Percentiles rank a stretch among this genome's conserved stretches.
Evolutionary conservation across 1,140 invertebrate genomes (phyloP).

Genomic region (Chymomyza costata): DNA sequence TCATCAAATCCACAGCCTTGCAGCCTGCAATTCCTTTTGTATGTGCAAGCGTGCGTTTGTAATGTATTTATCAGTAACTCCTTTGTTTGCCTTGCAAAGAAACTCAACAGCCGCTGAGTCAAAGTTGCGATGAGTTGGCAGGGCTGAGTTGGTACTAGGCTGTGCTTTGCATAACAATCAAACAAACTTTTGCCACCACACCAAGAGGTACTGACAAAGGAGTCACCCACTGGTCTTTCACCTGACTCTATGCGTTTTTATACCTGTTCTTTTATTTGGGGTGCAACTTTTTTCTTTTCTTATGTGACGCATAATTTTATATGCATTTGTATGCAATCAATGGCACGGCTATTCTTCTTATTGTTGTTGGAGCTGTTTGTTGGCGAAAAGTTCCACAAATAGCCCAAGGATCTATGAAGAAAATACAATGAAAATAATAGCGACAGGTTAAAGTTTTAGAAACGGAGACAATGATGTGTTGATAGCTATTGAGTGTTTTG

Average conservation of each 20-base stretch:
- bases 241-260: not conserved
- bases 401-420: no score
- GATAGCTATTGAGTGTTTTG: no score
- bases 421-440: no score
- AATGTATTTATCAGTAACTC: conserved; percentile 42
- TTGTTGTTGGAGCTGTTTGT: no score
- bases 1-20: no score
- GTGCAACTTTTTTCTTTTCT: conserved; percentile 8
- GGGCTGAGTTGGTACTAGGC: conserved; percentile 1
- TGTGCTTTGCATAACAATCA: conserved; percentile 50
- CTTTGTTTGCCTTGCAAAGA: conserved; percentile 35
- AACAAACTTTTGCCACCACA: conserved; percentile 27
- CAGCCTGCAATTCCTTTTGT: conserved; percentile 6
- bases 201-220: conserved; percentile 3
- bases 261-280: not conserved
- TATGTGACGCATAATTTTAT: conserved; percentile 39
- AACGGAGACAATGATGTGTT: no score
- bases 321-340: conserved; percentile 36
- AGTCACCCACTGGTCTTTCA: not conserved
- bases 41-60: conserved; percentile 46
- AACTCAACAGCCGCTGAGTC: conserved; percentile 16
- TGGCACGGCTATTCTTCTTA: no score
- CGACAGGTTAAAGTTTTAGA: no score
- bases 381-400: no score
- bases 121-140: conserved; percentile 16